Base-by-base conservation (phyloP, 2,113 vertebrate genomes). In the Lagopus leucura region DNA sequence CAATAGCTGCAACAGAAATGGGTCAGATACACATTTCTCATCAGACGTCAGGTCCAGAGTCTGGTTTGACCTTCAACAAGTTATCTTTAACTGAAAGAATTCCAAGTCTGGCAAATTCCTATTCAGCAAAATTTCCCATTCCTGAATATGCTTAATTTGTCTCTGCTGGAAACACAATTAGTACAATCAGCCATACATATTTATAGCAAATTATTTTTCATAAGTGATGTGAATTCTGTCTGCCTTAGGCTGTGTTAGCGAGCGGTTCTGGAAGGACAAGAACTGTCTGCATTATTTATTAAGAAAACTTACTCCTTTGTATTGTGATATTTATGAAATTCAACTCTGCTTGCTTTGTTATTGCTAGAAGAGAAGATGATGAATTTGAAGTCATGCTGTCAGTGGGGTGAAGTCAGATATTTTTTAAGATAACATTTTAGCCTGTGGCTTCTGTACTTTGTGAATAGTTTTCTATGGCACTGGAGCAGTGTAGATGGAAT, bases 381-480 rank as follows among this genome's bases (percentile, higher is more conserved):
- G 77, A 72, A 87, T 89, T 90, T 93, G 77, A 89, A 96, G 90
- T 94, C 80, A 96, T 74, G 47, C 58, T 89, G 72, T 82, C 64
- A 69, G 2, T 85, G 73, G 70, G 54, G 66, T 92, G 80, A 92
- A 94, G 32, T 43, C 52, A 92, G 66, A 55, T 83, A 9, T 70
- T 82, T 82, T 78, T 79, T 42, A 79, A 65, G 58, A 52, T 54
- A 90, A 76, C 22, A 63, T 91, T 96, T 93, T 84, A 81, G 36
- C 57, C 72, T 89, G 70, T 55, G 54, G 54, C 61, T 88, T 97
- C 80, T 74, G 18, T 93, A 32, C 54, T 86, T 86, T 5, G 17
- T 89, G 82, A 88, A 65, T 81, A 87, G 11, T 42, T 67, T 94
- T 82, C 89, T 88, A 70, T 87, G 79, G 78, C 81, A 87, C 32